Base-by-base conservation (phyloP, 2,888 invertebrate species). In the Megamerina dolium region DNA sequence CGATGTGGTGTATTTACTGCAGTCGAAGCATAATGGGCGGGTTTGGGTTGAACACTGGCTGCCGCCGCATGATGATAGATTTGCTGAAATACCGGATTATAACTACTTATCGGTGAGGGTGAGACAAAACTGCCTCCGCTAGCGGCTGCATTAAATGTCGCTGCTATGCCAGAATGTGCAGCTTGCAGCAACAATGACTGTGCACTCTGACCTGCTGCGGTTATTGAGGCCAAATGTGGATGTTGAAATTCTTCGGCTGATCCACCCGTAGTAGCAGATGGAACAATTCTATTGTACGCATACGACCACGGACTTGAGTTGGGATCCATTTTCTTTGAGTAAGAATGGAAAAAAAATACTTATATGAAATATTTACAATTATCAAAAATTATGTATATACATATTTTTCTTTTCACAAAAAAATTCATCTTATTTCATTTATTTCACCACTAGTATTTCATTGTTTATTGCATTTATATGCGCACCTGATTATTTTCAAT, bases 221-320 rank as follows among this genome's bases (percentile, higher is more conserved):
- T 62, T 19, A 67, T 63, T 69, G 80, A 74, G 65, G 84, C 74
- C 66, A 81, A 74, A 70, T 82, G 79, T 71, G 81, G 80, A 73
- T 81, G 81, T 71, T 84, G 78, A 70, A 80, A 77, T 69, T 82
- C 79, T 61, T 80, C 78, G 72, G 79, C 75, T 64, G 80, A 75
- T 69, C 83, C 75, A 32, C 58, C 56, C 68, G 81, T 77, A 61
- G 82, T 77, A 56, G 82, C 81, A 60, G 83, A 77, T 68, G 82
- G 81, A 43, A 70, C 67, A 72, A 88, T 75, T 63, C 88, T 83
- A 75, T 87, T 87, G 78, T 88, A 88, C 59, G 86, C 83, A 69
- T 82, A 82, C 69, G 83, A 81, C 89, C 89, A 89, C 76, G 88
- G 87, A 76, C 86, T 87, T 73, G 85, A 86, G 53, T 68, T 70